A percentile compares a stretch with the other conserved stretches of the same genome.
These are phyloP conservation scores for Myotis vivesi DNA, from an alignment of 2,797 vertebrate genomes.

Conservation along the genomic window DNA sequence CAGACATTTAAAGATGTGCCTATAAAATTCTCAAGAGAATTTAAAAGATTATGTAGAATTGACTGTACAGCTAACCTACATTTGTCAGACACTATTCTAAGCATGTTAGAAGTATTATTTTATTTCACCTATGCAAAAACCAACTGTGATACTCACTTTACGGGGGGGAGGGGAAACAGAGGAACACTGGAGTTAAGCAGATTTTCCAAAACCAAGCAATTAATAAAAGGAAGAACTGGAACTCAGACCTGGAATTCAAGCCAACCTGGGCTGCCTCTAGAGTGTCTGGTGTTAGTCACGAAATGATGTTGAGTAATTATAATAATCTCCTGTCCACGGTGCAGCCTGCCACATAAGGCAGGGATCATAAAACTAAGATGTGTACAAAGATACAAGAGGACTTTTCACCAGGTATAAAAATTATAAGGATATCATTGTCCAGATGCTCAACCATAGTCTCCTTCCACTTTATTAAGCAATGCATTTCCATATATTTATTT, in stretches of 20 bases:
- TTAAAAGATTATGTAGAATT: slow-evolving; percentile 9
- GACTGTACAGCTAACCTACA: not conserved
- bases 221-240: not conserved
- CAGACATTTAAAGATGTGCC: not conserved
- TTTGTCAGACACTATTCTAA: not conserved
- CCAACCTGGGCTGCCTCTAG: not conserved
- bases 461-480: slow-evolving; percentile 20
- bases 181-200: not conserved
- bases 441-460: not conserved
- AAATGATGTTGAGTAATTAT: not conserved
- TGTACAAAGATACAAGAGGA: not conserved
- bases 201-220: not conserved
- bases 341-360: not conserved
- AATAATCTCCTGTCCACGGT: not conserved
- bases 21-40: not conserved
- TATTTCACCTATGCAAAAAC: not conserved
- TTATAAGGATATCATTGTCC: not conserved
- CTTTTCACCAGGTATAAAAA: not conserved
- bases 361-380: not conserved
- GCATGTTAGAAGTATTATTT: slow-evolving; percentile 5
- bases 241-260: not conserved
- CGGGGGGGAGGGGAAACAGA: not conserved
- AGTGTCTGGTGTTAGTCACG: not conserved
- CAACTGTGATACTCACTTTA: not conserved
- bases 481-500: not conserved